Conservation (phyloP, 2,797 vertebrate species). For the Lutjanus argentimaculatus region DNA sequence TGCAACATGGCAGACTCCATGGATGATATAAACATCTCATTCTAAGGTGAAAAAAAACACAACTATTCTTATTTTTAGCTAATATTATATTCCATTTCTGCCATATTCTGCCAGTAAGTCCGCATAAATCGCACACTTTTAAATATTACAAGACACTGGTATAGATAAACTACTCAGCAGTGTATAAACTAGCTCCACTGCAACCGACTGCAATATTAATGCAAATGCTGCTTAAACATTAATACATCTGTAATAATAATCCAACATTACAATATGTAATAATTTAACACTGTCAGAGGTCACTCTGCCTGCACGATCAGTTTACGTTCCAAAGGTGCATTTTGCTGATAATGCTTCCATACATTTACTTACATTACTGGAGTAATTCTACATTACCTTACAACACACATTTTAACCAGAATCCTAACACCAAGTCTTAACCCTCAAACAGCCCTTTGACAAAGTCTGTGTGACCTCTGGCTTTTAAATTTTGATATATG, state of each 20-base stretch:
- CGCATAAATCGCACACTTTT: no score
- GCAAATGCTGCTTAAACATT: not conserved
- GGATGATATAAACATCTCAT: no score
- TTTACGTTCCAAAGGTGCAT: not conserved
- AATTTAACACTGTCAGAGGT: no score
- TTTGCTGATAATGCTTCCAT: not conserved
- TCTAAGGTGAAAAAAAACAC: no score
- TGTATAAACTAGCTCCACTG: not conserved
- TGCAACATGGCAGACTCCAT: no score
- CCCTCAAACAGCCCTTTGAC: not conserved
- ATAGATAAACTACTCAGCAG: not conserved
- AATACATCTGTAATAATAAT: not conserved
- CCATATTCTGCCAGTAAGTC: no score
- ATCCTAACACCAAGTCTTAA: not conserved
- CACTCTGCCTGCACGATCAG: not conserved
- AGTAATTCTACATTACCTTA: not conserved
- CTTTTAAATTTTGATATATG: conserved; percentile 28
- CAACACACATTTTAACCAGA: not conserved
- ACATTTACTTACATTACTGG: not conserved
- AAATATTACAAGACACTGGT: not conserved
- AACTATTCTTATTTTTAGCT: no score
- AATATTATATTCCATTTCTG: no score
- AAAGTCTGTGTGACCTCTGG: not conserved
- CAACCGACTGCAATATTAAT: not conserved
- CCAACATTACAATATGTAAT: not conserved